Evolutionary conservation across 2,113 vertebrate genomes (phyloP).

Genomic region (Sclerurus mexicanus): DNA sequence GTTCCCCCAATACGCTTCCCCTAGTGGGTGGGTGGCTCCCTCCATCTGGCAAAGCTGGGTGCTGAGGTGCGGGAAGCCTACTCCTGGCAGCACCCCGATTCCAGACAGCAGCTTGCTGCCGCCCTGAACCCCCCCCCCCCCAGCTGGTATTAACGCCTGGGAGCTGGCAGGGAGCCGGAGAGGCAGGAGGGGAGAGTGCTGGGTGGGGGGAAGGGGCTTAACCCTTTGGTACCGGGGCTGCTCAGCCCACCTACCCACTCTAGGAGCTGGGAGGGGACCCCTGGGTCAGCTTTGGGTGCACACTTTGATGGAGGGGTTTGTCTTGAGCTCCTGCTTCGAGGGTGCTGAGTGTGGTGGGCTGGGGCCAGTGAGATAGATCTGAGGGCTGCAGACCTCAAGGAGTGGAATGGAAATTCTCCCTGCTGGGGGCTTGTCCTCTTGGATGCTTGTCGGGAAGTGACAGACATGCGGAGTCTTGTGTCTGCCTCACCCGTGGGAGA

Average conservation of each 20-base stretch:
- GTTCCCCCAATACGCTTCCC: background rate
- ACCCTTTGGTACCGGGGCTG: background rate
- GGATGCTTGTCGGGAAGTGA: background rate
- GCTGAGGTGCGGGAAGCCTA: background rate
- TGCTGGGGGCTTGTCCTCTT: background rate
- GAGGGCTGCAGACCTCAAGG: background rate
- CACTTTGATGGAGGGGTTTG: background rate
- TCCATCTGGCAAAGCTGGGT: conserved; percentile 2
- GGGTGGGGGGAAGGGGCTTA: background rate
- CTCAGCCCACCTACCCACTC: background rate
- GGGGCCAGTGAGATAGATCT: background rate
- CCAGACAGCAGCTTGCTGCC: conserved; percentile 32
- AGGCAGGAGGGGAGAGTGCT: background rate
- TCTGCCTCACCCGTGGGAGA: background rate
- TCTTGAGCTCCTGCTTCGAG: background rate
- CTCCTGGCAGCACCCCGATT: background rate
- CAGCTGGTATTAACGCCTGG: conserved; percentile 33
- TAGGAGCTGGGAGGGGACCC: background rate
- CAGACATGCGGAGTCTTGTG: background rate
- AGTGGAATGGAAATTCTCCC: background rate
- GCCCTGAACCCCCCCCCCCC: conserved; percentile 35
- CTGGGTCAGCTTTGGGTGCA: background rate
- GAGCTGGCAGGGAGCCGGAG: conserved; percentile 30
- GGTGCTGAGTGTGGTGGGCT: background rate
- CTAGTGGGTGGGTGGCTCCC: background rate